Evolutionary conservation across 2,888 invertebrate species (phyloP), one percentile per base, ranked within the genome.

Genomic region (Suillia variegata): DNA sequence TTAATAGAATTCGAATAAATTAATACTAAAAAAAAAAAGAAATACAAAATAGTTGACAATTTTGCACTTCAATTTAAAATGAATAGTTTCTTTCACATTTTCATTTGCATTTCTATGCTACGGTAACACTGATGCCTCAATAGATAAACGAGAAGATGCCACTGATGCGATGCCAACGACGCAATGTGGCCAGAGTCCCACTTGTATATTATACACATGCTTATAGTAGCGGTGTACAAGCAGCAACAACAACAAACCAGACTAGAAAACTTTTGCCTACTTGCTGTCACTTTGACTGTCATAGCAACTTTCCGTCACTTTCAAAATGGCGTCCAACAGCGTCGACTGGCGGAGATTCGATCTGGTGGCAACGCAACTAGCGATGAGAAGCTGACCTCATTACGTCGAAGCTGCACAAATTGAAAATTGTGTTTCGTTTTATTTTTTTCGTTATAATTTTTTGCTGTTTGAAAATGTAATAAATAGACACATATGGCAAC

Each of bases 121-220:
- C 13, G n/a, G n/a, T 31, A 47, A 33, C 45, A 54, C 31, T 47
- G 54, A 54, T 54, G 17, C 54, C 54, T 47, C 24, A 31, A 47
- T 54, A 47, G 54, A 54, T 54, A 54, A 38, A 38, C 12, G 10
- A 38, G 38, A 26, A 26, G 26, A 6, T 4, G 12, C 10, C 38
- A 38, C 38, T 38, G n/a, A n/a, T 38, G 38, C 38, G 10, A 26
- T 26, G 10, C 10, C 26, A 26, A 6, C 26, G 38, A 38, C n/a
- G 38, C 15, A 38, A 38, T 38, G 18, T 45, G 6, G 10, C 18
- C 17, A 45, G 45, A 18, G 45, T 45, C 45, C 17, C n/a, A n/a
- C n/a, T n/a, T n/a, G n/a, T n/a, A n/a, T n/a, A n/a, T n/a, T n/a
- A n/a, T 20, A 45, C 31, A 31, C 31, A 31, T 31, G 31, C 31